A percentile compares a stretch with the other conserved stretches of the same genome.
Evolutionary conservation across 2,888 invertebrate species (phyloP).

Genomic region (Microplitis manilae): DNA sequence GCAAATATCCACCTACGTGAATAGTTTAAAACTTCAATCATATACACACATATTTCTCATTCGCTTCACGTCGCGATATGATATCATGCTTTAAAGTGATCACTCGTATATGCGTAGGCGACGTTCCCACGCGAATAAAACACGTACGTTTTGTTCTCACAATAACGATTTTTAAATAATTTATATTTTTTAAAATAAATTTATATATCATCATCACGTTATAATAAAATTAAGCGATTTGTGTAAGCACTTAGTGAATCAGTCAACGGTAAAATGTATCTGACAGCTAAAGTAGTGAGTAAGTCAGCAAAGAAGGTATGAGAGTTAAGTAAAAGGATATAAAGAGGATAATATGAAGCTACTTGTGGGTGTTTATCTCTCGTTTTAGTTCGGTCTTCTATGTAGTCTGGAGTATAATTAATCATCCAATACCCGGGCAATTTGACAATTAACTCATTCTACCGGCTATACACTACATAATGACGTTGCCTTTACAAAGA

Average conservation of each 20-base stretch:
- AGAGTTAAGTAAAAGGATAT: background rate
- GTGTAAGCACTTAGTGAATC: too few relatives aligned
- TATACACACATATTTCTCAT: background rate
- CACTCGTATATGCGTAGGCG: background rate
- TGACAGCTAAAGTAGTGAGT: background rate
- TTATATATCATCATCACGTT: background rate
- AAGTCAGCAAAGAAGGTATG: background rate
- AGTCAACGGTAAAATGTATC: too few relatives aligned
- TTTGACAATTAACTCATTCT: conserved; percentile 24
- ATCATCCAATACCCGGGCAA: conserved; percentile 23
- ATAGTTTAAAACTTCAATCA: background rate
- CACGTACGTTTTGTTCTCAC: background rate
- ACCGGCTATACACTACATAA: background rate
- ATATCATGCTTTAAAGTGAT: background rate
- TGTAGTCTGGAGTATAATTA: conserved; percentile 5
- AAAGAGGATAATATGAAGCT: background rate
- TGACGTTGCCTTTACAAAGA: conserved; percentile 2
- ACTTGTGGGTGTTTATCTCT: background rate
- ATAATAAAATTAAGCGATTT: background rate
- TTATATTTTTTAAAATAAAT: background rate
- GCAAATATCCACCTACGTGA: background rate
- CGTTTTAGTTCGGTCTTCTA: background rate
- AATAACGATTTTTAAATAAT: background rate
- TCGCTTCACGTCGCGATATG: background rate
- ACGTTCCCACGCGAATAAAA: background rate